Percentiles rank a stretch among this genome's conserved stretches.
Evolutionary conservation across 2,888 invertebrate genomes (phyloP).

Genomic region (Limnephilus auricula): DNA sequence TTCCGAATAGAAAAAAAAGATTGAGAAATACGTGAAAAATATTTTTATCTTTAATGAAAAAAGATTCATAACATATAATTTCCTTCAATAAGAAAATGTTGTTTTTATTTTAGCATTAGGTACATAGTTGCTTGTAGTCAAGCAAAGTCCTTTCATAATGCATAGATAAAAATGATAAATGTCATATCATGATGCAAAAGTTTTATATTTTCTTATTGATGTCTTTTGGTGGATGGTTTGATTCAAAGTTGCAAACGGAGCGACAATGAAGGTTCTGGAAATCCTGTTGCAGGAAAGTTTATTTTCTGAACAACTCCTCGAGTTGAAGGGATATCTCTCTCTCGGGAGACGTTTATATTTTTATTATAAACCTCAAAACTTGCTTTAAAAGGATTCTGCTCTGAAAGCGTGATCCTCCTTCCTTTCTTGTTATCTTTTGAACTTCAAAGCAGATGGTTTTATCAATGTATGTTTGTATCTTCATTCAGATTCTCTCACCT

Average conservation of each 20-base stretch:
- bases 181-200: background rate
- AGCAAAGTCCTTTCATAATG: background rate
- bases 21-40: no score
- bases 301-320: background rate
- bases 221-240: background rate
- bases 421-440: background rate
- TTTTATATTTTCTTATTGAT: background rate
- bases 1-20: no score
- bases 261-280: background rate
- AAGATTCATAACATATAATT: no score
- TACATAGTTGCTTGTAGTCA: background rate
- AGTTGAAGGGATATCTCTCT: background rate
- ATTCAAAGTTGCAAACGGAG: background rate
- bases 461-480: background rate
- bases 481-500: background rate
- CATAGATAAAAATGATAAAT: background rate
- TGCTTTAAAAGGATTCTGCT: background rate
- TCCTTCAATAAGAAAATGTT: background rate
- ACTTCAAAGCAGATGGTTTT: background rate
- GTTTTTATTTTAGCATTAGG: background rate
- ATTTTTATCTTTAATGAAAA: no score
- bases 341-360: background rate
- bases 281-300: background rate
- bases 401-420: background rate
- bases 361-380: background rate